Base-by-base conservation (phyloP, 2,888 invertebrate species). In the Drosophila affinis region DNA sequence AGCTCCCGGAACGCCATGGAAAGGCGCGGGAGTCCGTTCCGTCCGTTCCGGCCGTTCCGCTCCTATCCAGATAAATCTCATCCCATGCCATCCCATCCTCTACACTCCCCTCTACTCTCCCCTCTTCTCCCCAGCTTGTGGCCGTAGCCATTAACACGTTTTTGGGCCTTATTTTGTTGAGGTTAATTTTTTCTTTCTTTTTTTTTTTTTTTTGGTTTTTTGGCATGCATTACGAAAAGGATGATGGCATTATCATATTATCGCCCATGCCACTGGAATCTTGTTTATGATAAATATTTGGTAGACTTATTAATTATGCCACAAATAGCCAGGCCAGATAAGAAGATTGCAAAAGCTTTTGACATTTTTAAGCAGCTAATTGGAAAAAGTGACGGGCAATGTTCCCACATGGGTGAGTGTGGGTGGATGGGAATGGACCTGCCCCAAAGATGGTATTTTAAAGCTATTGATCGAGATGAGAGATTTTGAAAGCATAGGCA, bases 301-400 rank as follows among this genome's bases (percentile, higher is more conserved):
- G 74, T 65, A 81, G 75, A 76, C 87, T 85, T 87, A 85, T 87
- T 85, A 85, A 87, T 85, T 85, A 87, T 85, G 80, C 85, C 85
- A 83, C 86, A 86, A 81, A 76, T 82, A 80, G 80, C 63, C 86
- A 76, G 56, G 10, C 48, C 48, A 59, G 55, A 72, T 58, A 63
- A n/a, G 44, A 51, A 44, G 49, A 63, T 72, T 58, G 24, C 47
- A 45, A 39, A 46, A 44, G 63, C 53, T 54, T 59, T 53, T 72
- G 74, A 77, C 70, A 84, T 84, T 83, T 75, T 84, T 76, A 56
- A 51, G 70, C 68, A 76, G 76, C 87, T 84, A 84, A 84, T 84
- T 84, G 84, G 87, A 46, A 52, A 62, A 59, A 53, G 53, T 62
- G 63, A 58, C 55, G 65, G 69, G 69, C 62, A 67, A 29, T 29